Percentiles rank a stretch among this genome's conserved stretches.
These are phyloP conservation scores for Oscheius sp. DNA, from an alignment of 2,888 invertebrate species.

Conservation along the genomic window DNA sequence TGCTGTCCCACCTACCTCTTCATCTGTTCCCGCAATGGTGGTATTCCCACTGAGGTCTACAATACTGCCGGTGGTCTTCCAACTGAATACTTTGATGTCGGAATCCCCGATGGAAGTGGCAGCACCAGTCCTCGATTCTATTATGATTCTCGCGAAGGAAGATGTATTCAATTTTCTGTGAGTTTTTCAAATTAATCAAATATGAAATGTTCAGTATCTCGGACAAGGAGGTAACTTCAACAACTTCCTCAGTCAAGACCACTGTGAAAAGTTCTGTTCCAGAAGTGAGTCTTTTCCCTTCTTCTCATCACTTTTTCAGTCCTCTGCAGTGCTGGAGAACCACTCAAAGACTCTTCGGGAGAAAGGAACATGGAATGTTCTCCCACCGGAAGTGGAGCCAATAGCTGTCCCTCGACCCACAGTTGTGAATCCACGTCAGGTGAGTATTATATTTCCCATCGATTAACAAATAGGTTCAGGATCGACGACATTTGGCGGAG, in stretches of 20 bases:
- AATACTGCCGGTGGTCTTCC: constrained; percentile 69
- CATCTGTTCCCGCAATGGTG: constrained; percentile 69
- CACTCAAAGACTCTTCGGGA: constrained; percentile 69
- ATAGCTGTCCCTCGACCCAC: constrained; percentile 68
- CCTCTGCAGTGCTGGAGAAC: constrained; percentile 68
- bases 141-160: constrained; percentile 66
- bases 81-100: constrained; percentile 69
- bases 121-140: constrained; percentile 68
- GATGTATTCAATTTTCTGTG: constrained; percentile 69
- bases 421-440: constrained; percentile 68
- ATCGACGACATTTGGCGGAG: constrained; percentile 61
- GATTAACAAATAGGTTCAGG: constrained; percentile 33
- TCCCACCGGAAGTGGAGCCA: constrained; percentile 67
- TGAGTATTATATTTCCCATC: neutral
- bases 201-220: constrained; percentile 51
- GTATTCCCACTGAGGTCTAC: constrained; percentile 69
- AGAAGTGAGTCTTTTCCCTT: constrained; percentile 55
- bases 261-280: constrained; percentile 70
- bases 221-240: constrained; percentile 70
- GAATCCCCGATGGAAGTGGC: constrained; percentile 66
- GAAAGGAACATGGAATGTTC: constrained; percentile 69
- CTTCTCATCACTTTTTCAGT: constrained; percentile 45
- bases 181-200: neutral
- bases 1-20: constrained; percentile 68
- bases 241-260: constrained; percentile 68